phyloP scores from a whole-genome alignment of 1,140 invertebrate species.

The Apis laboriosa region DNA sequence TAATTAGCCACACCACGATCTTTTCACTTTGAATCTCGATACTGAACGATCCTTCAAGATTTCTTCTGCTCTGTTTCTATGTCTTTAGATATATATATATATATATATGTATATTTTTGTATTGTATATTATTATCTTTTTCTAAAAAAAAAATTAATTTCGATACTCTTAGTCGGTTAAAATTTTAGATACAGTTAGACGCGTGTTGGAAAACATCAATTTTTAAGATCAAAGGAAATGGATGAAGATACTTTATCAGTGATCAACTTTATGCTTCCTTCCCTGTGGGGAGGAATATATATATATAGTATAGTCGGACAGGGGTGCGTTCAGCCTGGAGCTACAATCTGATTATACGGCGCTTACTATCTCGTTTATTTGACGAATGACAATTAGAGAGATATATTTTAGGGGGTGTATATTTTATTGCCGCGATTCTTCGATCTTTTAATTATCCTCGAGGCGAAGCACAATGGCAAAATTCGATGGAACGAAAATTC shows the following conservation, averaged over 20 bases:
- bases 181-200: no score
- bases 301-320: background rate
- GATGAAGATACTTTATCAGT: background rate
- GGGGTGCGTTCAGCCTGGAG: constrained; percentile 14
- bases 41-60: background rate
- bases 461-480: background rate
- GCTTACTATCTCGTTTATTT: constrained; percentile 21
- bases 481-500: constrained; percentile 4
- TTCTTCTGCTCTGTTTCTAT: background rate
- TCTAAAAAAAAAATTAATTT: no score
- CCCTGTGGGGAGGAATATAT: background rate
- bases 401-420: background rate
- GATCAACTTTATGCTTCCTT: constrained; percentile 3
- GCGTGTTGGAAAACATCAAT: no score
- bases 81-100: no score
- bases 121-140: no score
- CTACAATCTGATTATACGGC: constrained; percentile 23
- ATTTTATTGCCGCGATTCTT: background rate
- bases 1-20: constrained; percentile 33
- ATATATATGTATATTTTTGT: no score
- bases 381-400: background rate
- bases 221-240: background rate
- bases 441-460: background rate
- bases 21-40: background rate
- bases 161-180: no score